Base-by-base conservation (phyloP, 2,888 invertebrate species). In the Patella ulyssiponensis region DNA sequence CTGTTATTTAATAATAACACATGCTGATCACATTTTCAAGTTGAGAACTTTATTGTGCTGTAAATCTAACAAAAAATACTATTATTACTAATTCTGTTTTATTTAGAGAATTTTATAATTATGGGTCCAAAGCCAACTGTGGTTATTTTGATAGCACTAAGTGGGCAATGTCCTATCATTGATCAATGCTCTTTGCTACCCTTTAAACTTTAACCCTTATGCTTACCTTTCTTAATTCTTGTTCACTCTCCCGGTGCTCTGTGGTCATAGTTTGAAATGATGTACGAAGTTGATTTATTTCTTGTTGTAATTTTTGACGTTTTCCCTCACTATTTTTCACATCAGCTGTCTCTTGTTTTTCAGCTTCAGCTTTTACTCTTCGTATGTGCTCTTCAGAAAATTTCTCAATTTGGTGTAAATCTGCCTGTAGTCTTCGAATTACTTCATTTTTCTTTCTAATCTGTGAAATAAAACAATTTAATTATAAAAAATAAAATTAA, bases 311-410 rank as follows among this genome's bases (percentile, higher is more conserved):
- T 71, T 90, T 88, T 76, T 87, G 87, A 33, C 84, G 85, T 80
- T 89, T 89, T 54, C 91, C 90, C 33, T 92, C 91, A 75, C 91
- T 90, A 84, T 89, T 91, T 81, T 91, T 92, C 69, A 85, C 82
- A 79, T 92, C 91, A 7, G 90, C 87, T 17, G 85, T 81, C 76
- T 91, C 90, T 76, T 92, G 91, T 79, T 91, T 91, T 74, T 91
- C 91, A n/a, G 91, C 91, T 71, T 92, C 92, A 44, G 87, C 82
- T 77, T 89, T 90, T 0, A 88, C 89, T 23, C 91, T 82, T 3
- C 89, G 84, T 73, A 91, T 91, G 74, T 89, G 87, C 52, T 92
- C 92, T 73, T 91, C 90, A 17, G 91, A 88, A 76, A 88, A 88
- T 83, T 90, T 91, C 82, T 91, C 90, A 75, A 92, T 90, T 78